A percentile compares a stretch with the other conserved stretches of the same genome.
phyloP scores from a whole-genome alignment of 1,140 invertebrate species.

The Melipona quadrifasciata region DNA sequence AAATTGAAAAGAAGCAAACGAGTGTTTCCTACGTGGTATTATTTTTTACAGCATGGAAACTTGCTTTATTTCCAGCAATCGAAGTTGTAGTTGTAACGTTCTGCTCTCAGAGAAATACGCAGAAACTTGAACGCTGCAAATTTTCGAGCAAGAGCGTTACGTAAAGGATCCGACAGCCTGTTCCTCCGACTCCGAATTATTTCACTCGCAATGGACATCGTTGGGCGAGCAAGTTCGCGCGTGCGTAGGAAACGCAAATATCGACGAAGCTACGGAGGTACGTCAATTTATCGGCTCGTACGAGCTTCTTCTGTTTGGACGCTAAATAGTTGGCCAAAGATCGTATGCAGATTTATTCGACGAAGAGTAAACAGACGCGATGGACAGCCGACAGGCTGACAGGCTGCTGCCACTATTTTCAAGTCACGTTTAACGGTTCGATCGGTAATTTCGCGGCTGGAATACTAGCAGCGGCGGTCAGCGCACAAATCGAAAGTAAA shows the following conservation, averaged over 20 bases:
- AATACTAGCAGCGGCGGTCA: neutral
- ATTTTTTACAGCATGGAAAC: too few species aligned
- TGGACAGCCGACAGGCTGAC: too few species aligned
- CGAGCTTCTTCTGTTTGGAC: neutral
- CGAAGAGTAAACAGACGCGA: slow-evolving; percentile 7
- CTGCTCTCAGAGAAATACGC: too few species aligned
- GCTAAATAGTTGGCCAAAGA: slow-evolving; percentile 1
- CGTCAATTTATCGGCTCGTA: neutral
- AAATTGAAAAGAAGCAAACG: too few species aligned
- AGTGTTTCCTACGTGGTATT: too few species aligned
- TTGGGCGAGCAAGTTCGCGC: neutral
- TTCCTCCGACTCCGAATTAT: neutral
- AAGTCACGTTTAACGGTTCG: neutral
- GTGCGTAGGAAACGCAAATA: neutral
- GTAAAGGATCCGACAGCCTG: too few species aligned
- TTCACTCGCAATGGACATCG: neutral
- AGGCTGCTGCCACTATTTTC: slow-evolving; percentile 15
- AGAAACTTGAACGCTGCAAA: too few species aligned
- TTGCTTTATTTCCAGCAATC: too few species aligned
- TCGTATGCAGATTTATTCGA: slow-evolving; percentile 23
- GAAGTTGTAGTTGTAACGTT: too few species aligned
- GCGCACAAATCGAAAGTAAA: too few species aligned
- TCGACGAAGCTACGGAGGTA: neutral
- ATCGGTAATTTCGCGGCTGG: slow-evolving; percentile 4
- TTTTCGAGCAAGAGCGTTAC: too few species aligned